Evolutionary conservation across 2,888 invertebrate genomes (phyloP).

Genomic region (Heptascelio sp.): DNA sequence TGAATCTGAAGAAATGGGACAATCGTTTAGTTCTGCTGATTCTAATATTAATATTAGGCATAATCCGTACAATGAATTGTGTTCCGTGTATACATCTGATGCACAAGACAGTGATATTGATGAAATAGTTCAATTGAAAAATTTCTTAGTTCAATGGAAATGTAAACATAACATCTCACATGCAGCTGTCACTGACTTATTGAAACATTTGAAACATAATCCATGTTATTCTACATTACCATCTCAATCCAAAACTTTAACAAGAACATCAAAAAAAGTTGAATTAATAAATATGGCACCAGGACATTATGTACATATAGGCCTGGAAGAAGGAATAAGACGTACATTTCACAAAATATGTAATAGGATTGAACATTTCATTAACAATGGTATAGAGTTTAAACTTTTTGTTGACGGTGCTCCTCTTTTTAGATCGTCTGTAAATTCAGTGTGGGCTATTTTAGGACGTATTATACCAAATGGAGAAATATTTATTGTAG

Average conservation of each 20-base stretch:
- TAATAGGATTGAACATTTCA: not conserved
- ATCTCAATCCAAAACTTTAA: not conserved
- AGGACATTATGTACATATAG: constrained; percentile 7
- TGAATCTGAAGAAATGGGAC: too few species aligned
- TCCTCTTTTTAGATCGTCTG: constrained; percentile 58
- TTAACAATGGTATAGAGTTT: constrained; percentile 10
- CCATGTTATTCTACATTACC: not conserved
- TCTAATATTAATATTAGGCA: too few species aligned
- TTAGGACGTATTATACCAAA: constrained; percentile 48
- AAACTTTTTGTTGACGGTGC: constrained; percentile 43
- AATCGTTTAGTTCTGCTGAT: too few species aligned
- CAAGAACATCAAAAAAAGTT: not conserved
- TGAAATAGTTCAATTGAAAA: not conserved
- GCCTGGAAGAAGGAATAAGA: not conserved
- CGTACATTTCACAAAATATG: not conserved
- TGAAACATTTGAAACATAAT: not conserved
- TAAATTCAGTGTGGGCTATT: constrained; percentile 67
- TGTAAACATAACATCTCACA: not conserved
- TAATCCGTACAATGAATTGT: too few species aligned
- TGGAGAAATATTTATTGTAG: constrained; percentile 56
- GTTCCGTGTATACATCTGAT: not conserved
- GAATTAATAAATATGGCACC: not conserved
- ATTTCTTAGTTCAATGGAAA: constrained; percentile 12
- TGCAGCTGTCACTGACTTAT: not conserved
- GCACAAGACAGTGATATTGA: not conserved